A percentile compares a stretch with the other conserved stretches of the same genome.
These are phyloP conservation scores for Trachythela sp. DNA, from an alignment of 64 coral and sea anemone genomes.

Conservation along the genomic window DNA sequence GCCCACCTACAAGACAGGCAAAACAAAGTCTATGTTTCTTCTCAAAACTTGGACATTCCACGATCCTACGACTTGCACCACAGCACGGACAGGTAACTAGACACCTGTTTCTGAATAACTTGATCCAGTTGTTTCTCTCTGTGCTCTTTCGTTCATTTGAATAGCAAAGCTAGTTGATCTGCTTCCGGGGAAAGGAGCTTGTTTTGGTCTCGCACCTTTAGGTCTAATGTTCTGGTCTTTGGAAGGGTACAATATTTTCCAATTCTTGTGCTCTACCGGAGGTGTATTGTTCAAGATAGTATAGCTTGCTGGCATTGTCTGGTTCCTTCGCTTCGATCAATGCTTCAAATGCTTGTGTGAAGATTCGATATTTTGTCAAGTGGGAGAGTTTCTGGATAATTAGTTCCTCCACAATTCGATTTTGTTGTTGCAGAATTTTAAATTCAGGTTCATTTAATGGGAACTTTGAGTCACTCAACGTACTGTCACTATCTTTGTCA, in stretches of 20 bases:
- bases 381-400: not conserved
- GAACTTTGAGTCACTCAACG: not conserved
- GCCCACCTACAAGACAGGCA: conserved; percentile 23
- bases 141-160: not conserved
- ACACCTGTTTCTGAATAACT: not conserved
- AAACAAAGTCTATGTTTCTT: conserved; percentile 33
- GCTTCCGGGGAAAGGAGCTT: not conserved
- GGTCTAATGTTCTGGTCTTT: not conserved
- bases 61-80: not conserved
- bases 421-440: not conserved
- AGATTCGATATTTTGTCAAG: not conserved
- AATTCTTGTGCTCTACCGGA: conserved; percentile 28
- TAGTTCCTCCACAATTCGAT: not conserved
- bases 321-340: not conserved
- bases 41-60: conserved; percentile 14
- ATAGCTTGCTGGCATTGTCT: not conserved
- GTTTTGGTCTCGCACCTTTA: not conserved
- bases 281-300: conserved; percentile 41
- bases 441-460: not conserved
- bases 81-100: conserved; percentile 5
- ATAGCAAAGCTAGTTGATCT: not conserved
- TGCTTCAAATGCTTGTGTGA: not conserved
- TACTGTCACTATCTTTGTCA: not conserved
- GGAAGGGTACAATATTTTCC: not conserved
- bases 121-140: not conserved